Conservation (phyloP, 2,797 vertebrate genomes). For the Silurus aristotelis region DNA sequence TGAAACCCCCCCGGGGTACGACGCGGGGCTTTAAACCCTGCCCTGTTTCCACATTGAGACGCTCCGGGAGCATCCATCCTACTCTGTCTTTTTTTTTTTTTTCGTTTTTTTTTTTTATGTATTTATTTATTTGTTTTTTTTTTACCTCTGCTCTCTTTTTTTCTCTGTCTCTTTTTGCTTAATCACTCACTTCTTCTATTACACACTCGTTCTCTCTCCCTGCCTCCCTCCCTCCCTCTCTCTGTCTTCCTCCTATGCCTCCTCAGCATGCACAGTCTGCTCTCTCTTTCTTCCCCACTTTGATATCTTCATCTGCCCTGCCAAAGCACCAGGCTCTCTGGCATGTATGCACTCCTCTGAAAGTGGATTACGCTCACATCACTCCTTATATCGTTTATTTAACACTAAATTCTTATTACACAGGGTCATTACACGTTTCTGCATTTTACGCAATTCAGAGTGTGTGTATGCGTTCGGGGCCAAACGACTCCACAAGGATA, state of each 20-base stretch:
- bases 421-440: conserved; percentile 34
- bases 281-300: conserved; percentile 60
- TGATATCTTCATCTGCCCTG: conserved; percentile 73
- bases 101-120: no score
- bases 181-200: conserved; percentile 24
- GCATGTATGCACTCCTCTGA: conserved; percentile 44
- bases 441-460: conserved; percentile 23
- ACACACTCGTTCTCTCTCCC: conserved; percentile 19
- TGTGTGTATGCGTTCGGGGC: not conserved
- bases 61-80: conserved; percentile 27
- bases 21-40: conserved; percentile 68
- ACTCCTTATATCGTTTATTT: conserved; percentile 49
- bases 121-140: not conserved
- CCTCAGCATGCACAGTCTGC: conserved; percentile 64
- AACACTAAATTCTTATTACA: conserved; percentile 39
- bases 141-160: conserved; percentile 1
- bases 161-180: not conserved
- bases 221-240: conserved; percentile 4
- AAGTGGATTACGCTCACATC: conserved; percentile 50
- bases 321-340: conserved; percentile 57
- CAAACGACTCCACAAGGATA: not conserved
- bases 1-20: conserved; percentile 68
- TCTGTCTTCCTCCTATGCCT: conserved; percentile 53
- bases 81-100: conserved; percentile 1
- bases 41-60: conserved; percentile 51